Percentiles rank a stretch among this genome's conserved stretches.
These are phyloP conservation scores for Coryphaenoides rupestris DNA, from an alignment of 2,113 vertebrate species.

Conservation along the genomic window DNA sequence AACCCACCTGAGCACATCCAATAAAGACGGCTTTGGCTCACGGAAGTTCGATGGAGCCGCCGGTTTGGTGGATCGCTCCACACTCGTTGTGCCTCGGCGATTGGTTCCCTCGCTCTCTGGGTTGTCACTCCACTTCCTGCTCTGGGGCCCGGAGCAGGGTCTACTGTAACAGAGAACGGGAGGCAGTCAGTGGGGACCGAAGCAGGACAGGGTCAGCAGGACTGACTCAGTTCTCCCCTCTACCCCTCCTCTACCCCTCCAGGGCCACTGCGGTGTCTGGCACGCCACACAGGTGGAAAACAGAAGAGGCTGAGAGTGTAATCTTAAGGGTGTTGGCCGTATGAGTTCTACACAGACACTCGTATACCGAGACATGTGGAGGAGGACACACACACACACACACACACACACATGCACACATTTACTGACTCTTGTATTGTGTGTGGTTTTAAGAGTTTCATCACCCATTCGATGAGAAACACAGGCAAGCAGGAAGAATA, in stretches of 20 bases:
- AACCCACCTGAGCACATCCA: conserved; percentile 20
- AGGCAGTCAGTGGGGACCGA: conserved; percentile 47
- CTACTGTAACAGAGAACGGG: conserved; percentile 27
- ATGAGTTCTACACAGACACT: conserved; percentile 36
- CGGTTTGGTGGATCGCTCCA: conserved; percentile 11
- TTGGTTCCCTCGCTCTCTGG: conserved; percentile 21
- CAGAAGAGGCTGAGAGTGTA: conserved; percentile 63
- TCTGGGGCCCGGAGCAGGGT: conserved; percentile 18
- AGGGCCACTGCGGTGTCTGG: conserved; percentile 58
- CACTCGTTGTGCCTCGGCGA: conserved; percentile 32
- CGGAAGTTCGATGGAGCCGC: neutral
- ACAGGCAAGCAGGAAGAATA: conserved; percentile 34
- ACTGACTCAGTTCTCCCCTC: conserved; percentile 55
- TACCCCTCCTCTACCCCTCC: no score
- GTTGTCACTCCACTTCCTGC: conserved; percentile 45
- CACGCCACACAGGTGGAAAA: conserved; percentile 68
- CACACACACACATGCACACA: neutral
- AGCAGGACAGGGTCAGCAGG: conserved; percentile 50
- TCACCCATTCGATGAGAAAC: conserved; percentile 53
- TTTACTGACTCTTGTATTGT: conserved; percentile 60
- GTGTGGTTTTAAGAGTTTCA: conserved; percentile 61
- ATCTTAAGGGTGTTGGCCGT: conserved; percentile 65
- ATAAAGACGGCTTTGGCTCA: conserved; percentile 11
- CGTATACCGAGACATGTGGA: no score
- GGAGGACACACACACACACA: no score